Evolutionary conservation across 1,140 invertebrate genomes (phyloP), one percentile per base, ranked within the genome.

Genomic region (Halictus rubicundus): DNA sequence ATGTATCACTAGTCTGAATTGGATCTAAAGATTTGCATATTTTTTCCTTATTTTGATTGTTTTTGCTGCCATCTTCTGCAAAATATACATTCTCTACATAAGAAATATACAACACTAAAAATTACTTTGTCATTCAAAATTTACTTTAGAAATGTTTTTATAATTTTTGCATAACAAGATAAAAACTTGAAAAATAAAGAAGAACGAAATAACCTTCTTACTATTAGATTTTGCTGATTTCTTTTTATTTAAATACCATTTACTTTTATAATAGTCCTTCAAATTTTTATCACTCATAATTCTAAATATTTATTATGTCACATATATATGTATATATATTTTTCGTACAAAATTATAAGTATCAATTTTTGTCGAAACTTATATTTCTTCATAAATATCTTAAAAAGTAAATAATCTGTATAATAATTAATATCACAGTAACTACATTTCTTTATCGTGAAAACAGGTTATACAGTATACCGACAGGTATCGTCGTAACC

Each of bases 221-320:
- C 80, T 19, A 60, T 39, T 12, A 37, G n/a, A 46, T 68, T 81
- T 77, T 7, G 42, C 59, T 27, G 68, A 39, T 49, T 73, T 81
- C 19, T 68, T 81, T 49, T 57, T 71, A 73, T 52, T 66, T 12
- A 2, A 7, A 23, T 73, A 49, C 46, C 68, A 52, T 25, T 66
- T 80, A 4, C 23, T 74, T 32, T 74, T 80, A 64, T 61, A 42
- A 78, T 46, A 63, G 57, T 73, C 25, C 14, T 42, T 42, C 0
- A 25, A 3, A n/a, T 3, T 79, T 49, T 42, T 82, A 52, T 80
- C 23, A 42, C 27, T 52, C 80, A 81, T 81, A 46, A 57, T 78
- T 52, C 70, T 23, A 49, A n/a, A 75, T 76, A 66, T 66, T 42
- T 59, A 69, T 68, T 68, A 49, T 46, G 23, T 12, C 7, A 42